Conservation (phyloP, 2,797 vertebrate species). For the Ispidina lecontei region DNA sequence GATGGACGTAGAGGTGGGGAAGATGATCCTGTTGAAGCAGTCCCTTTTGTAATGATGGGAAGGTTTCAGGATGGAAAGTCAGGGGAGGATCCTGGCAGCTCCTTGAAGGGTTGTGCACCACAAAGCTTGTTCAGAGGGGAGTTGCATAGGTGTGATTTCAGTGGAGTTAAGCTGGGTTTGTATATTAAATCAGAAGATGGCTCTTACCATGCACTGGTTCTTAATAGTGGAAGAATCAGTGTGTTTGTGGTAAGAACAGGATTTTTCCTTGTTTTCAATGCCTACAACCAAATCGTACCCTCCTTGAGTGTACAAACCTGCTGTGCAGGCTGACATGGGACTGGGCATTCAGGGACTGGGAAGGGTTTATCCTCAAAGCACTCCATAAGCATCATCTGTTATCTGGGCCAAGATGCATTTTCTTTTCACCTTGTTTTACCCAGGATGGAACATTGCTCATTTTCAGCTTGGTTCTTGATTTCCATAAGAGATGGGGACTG, state of each 20-base stretch:
- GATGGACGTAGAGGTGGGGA: background rate
- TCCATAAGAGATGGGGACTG: background rate
- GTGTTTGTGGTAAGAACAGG: background rate
- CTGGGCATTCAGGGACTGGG: background rate
- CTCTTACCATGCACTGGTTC: background rate
- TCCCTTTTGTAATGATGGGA: background rate
- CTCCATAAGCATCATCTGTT: background rate
- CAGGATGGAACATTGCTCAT: background rate
- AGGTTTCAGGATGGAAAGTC: background rate
- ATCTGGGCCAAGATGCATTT: background rate
- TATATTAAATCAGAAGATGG: background rate
- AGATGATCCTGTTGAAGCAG: background rate
- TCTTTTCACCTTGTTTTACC: conserved; percentile 15
- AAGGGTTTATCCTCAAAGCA: conserved; percentile 3
- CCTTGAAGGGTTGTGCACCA: background rate
- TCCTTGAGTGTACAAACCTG: background rate
- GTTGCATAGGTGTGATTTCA: background rate
- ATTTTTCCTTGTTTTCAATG: background rate
- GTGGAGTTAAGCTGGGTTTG: background rate
- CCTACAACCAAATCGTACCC: background rate
- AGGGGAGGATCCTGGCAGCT: background rate
- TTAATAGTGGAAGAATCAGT: background rate
- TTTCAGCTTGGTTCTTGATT: background rate
- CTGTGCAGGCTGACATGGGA: background rate
- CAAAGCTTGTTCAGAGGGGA: background rate